These are phyloP conservation scores for Orthonyx spaldingii DNA, from an alignment of 2,113 vertebrate genomes.

Conservation along the genomic window DNA sequence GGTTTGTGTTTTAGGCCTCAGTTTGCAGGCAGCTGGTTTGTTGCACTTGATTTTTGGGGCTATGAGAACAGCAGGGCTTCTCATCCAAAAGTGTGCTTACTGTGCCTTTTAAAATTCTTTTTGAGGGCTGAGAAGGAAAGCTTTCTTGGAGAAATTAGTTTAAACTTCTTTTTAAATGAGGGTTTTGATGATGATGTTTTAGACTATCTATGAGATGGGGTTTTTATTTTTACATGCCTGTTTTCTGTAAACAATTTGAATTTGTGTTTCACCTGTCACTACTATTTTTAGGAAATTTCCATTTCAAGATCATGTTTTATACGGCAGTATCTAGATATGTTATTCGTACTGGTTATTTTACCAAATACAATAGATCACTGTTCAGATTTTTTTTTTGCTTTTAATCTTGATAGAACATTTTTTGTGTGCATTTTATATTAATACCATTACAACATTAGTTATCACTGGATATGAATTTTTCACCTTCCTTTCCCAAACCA, in stretches of 20 bases:
- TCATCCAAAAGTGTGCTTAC: not conserved
- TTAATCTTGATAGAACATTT: not conserved
- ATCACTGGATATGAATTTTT: not conserved
- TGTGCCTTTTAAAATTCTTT: not conserved
- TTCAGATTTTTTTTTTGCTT: not conserved
- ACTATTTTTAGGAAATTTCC: not conserved
- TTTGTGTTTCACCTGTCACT: not conserved
- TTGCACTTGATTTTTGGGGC: not conserved
- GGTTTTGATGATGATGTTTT: not conserved
- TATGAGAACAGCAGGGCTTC: not conserved
- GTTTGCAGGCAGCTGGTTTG: not conserved
- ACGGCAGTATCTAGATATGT: not conserved
- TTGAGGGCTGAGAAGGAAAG: not conserved
- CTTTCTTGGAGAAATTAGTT: not conserved
- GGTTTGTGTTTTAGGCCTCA: not conserved
- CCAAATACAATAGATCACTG: rapidly evolving
- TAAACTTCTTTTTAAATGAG: not conserved
- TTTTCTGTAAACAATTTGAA: not conserved
- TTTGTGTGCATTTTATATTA: not conserved
- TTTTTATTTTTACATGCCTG: not conserved
- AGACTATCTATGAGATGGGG: not conserved
- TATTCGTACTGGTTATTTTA: not conserved
- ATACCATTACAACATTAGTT: not conserved
- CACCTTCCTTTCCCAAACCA: not conserved
- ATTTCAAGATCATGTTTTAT: not conserved